Conservation (phyloP, 2,113 vertebrate species). For the Hemiscyllium ocellatum region DNA sequence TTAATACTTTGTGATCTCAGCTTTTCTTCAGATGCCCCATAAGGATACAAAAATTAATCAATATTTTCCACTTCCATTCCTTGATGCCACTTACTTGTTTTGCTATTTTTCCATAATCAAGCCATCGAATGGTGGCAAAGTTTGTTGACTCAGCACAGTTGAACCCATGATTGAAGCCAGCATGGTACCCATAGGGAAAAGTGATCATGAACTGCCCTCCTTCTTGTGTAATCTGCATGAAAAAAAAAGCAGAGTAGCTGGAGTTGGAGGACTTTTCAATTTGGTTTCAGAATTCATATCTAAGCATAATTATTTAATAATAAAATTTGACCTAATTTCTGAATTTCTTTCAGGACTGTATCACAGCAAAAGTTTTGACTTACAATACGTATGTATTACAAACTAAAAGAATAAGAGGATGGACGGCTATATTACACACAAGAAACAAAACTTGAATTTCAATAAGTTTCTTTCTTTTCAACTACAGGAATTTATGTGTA, state of each 20-base stretch:
- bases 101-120: constrained; percentile 93
- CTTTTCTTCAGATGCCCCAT: neutral
- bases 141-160: constrained; percentile 98
- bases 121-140: constrained; percentile 91
- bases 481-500: neutral
- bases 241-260: constrained; percentile 23
- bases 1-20: neutral
- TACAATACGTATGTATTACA: neutral
- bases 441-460: neutral
- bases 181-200: constrained; percentile 95
- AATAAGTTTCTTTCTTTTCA: neutral
- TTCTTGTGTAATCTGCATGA: constrained; percentile 83
- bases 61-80: neutral
- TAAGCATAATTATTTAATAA: neutral
- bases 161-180: constrained; percentile 97
- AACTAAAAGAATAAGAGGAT: neutral
- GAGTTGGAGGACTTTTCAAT: neutral
- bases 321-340: neutral
- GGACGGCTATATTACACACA: neutral
- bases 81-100: constrained; percentile 62
- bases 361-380: neutral
- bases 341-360: neutral
- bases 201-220: constrained; percentile 96
- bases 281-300: neutral
- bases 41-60: constrained; percentile 18